A percentile compares a stretch with the other conserved stretches of the same genome.
Evolutionary conservation across 2,797 vertebrate genomes (phyloP).

Genomic region (Sebastes flavidus): DNA sequence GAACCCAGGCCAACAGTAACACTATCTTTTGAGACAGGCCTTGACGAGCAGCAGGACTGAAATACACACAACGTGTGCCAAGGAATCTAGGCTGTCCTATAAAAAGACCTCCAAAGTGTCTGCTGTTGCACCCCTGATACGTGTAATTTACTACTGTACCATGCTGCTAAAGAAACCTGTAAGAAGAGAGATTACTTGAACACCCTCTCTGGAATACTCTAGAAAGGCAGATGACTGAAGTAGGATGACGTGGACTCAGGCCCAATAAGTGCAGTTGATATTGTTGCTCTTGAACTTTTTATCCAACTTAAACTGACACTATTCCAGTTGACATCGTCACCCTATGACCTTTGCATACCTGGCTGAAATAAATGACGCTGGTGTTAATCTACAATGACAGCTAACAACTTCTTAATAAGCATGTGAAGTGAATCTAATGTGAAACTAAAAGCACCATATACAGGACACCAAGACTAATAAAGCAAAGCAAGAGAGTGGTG

Average conservation of each 20-base stretch:
- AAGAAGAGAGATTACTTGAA: conserved; percentile 23
- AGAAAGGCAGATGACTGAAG: conserved; percentile 2
- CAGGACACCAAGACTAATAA: neutral
- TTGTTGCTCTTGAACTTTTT: neutral
- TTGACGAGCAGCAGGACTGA: conserved; percentile 67
- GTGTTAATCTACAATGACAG: neutral
- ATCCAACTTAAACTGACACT: neutral
- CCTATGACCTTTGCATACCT: neutral
- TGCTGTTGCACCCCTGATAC: conserved; percentile 52
- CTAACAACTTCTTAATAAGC: neutral
- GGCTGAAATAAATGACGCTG: neutral
- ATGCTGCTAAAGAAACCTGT: conserved; percentile 24
- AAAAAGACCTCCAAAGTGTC: conserved; percentile 75
- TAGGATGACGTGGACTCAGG: neutral
- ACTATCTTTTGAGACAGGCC: conserved; percentile 58
- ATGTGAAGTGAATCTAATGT: neutral
- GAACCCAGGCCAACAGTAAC: conserved; percentile 63
- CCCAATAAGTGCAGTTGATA: neutral
- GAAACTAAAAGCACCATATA: neutral
- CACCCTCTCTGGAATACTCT: conserved; percentile 5
- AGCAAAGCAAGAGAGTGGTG: neutral
- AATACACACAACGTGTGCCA: conserved; percentile 63
- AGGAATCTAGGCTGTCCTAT: conserved; percentile 80
- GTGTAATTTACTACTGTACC: conserved; percentile 50
- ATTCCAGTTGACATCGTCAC: neutral